Evolutionary conservation across 2,113 vertebrate species (phyloP).

Genomic region (Parotia lawesii): DNA sequence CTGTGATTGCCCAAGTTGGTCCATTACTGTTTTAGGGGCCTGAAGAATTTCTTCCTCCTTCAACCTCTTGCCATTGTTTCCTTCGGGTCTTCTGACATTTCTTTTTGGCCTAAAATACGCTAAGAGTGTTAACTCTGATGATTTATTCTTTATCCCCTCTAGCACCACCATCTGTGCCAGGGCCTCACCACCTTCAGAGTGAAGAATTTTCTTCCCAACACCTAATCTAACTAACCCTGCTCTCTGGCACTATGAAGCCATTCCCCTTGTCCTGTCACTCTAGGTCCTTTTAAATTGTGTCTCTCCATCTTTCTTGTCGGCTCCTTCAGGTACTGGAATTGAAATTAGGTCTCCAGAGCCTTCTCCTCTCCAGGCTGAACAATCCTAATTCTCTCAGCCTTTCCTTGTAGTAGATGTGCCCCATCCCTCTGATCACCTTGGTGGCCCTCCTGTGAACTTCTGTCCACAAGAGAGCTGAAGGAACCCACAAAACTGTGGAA

Average conservation of each 20-base stretch:
- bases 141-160: neutral
- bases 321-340: neutral
- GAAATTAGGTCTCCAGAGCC: neutral
- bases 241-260: neutral
- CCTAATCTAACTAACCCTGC: neutral
- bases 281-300: neutral
- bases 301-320: neutral
- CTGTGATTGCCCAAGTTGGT: neutral
- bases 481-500: neutral
- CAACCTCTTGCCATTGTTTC: neutral
- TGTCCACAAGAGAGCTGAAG: neutral
- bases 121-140: neutral
- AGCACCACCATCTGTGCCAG: neutral
- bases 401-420: neutral
- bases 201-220: neutral
- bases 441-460: neutral
- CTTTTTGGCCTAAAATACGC: neutral
- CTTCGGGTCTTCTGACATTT: neutral
- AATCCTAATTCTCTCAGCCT: neutral
- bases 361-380: neutral
- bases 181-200: neutral
- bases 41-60: neutral
- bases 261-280: neutral
- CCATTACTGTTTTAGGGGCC: neutral
- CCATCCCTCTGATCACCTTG: too few relatives aligned